phyloP scores from a whole-genome alignment of 2,888 invertebrate species.

The Caenorhabditis angaria region DNA sequence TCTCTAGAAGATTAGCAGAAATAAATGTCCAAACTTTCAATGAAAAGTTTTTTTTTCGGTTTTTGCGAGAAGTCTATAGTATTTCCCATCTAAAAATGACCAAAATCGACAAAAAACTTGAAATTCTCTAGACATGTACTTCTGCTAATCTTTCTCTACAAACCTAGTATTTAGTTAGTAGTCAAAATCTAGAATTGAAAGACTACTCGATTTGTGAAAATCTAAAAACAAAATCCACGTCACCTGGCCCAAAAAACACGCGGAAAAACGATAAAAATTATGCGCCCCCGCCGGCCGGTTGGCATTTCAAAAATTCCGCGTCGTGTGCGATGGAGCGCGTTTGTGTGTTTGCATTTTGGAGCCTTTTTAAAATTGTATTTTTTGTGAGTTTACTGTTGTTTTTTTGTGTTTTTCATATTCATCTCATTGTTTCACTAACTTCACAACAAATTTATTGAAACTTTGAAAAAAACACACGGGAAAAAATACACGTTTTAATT shows the following conservation, averaged over 20 bases:
- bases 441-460: not conserved
- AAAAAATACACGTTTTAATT: not conserved
- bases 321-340: not conserved
- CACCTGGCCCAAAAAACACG: not conserved
- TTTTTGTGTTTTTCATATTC: too few relatives aligned
- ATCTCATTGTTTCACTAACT: not conserved
- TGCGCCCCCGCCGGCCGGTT: not conserved
- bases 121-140: too few relatives aligned
- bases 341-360: not conserved
- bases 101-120: too few relatives aligned
- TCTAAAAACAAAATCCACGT: too few relatives aligned
- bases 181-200: not conserved
- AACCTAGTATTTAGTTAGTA: not conserved
- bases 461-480: not conserved
- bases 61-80: too few relatives aligned
- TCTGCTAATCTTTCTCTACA: too few relatives aligned
- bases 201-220: too few relatives aligned
- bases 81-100: too few relatives aligned
- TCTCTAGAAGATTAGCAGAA: too few relatives aligned
- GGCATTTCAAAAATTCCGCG: not conserved
- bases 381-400: not conserved
- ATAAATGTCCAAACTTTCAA: too few relatives aligned
- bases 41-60: too few relatives aligned
- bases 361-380: not conserved
- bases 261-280: not conserved